These are phyloP conservation scores for fruit fly (Drosophila melanogaster) DNA, from an alignment of 1,140 invertebrate species.

Conservation along the genomic window DNA sequence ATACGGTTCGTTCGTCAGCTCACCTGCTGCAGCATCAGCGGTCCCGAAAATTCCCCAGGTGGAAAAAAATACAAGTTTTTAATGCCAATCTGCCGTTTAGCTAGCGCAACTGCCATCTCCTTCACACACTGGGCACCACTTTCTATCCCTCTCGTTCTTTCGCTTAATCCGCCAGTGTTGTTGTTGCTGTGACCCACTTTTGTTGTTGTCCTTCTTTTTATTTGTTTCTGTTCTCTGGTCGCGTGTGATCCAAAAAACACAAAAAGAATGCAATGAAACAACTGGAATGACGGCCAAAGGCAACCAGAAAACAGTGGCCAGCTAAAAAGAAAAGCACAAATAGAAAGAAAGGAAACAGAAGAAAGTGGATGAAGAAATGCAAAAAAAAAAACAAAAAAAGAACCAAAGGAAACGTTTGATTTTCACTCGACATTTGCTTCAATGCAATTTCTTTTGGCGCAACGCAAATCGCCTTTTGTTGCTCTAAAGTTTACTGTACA, in stretches of 20 bases:
- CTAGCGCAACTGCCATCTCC: constrained; percentile 19
- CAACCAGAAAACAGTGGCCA: constrained; percentile 38
- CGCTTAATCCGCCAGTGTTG: constrained; percentile 17
- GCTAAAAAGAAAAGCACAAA: constrained; percentile 27
- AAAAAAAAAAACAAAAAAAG: neutral
- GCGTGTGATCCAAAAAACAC: constrained; percentile 21
- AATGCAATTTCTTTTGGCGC: neutral
- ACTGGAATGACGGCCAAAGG: constrained; percentile 42
- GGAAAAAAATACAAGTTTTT: constrained; percentile 51
- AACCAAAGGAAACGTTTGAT: constrained; percentile 11
- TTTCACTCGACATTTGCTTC: constrained; percentile 6
- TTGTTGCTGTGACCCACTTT: constrained; percentile 70
- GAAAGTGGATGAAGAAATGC: constrained; percentile 4
- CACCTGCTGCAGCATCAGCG: constrained; percentile 42
- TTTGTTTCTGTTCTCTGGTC: constrained; percentile 40
- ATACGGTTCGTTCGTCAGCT: neutral
- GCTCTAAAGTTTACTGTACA: constrained; percentile 21
- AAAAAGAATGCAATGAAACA: constrained; percentile 21
- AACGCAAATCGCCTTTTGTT: constrained; percentile 17
- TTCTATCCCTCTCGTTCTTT: neutral
- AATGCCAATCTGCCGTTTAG: constrained; percentile 76
- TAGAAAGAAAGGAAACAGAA: constrained; percentile 27
- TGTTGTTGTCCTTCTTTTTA: constrained; percentile 23
- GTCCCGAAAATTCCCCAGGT: constrained; percentile 18
- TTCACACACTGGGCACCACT: neutral